Evolutionary conservation across 2,797 vertebrate species (phyloP).

Genomic region (Falco berigora): DNA sequence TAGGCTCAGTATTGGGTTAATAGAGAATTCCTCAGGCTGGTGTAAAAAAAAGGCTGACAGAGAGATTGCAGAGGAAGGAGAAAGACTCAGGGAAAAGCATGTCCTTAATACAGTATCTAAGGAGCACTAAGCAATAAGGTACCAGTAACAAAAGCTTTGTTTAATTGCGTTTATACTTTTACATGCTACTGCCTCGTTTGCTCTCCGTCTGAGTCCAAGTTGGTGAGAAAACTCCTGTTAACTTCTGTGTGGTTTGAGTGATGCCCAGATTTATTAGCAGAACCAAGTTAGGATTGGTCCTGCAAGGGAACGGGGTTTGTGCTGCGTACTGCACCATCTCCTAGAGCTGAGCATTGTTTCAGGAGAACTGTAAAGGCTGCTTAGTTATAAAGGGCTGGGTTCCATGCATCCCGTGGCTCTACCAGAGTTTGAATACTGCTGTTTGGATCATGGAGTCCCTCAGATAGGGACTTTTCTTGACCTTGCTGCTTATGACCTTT

Average conservation of each 20-base stretch:
- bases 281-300: background rate
- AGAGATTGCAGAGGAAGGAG: background rate
- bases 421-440: background rate
- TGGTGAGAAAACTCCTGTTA: background rate
- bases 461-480: background rate
- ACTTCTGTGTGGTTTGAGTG: background rate
- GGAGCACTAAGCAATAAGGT: background rate
- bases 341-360: background rate
- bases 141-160: background rate
- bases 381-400: background rate
- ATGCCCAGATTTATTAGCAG: background rate
- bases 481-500: background rate
- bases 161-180: background rate
- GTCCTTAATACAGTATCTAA: background rate
- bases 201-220: background rate
- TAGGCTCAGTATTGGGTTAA: background rate
- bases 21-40: background rate
- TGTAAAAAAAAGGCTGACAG: background rate
- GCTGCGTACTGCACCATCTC: background rate
- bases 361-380: background rate
- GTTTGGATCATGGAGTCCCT: background rate
- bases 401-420: background rate
- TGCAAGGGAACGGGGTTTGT: background rate
- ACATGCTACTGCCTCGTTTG: background rate
- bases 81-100: background rate